A percentile compares a stretch with the other conserved stretches of the same genome.
Evolutionary conservation across 1,140 invertebrate genomes (phyloP).

Genomic region (Trichomalopsis sarcophagae): DNA sequence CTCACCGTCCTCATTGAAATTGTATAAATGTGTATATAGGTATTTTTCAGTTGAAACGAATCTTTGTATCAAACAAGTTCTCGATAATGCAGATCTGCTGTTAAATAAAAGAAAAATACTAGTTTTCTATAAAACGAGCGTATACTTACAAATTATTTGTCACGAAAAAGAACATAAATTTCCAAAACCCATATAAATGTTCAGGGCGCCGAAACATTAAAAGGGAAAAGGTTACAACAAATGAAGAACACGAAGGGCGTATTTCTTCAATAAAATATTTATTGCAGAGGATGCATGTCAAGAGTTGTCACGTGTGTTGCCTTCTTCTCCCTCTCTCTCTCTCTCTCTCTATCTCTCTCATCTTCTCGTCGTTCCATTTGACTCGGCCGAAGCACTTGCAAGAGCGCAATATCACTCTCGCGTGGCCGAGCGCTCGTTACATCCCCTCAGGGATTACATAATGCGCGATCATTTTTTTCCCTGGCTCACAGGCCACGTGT

Average conservation of each 20-base stretch:
- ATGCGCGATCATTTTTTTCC: not conserved
- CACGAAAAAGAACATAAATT: too few relatives aligned
- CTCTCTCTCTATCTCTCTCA: not conserved
- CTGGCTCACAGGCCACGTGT: not conserved
- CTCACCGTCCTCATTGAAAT: not conserved
- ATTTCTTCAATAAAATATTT: slow-evolving; percentile 45
- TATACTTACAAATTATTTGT: too few relatives aligned
- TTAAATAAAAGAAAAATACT: not conserved
- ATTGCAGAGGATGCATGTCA: slow-evolving; percentile 42
- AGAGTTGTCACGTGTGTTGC: not conserved
- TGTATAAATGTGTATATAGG: not conserved
- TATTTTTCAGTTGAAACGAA: not conserved
- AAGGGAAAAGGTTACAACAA: not conserved
- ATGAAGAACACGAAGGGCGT: not conserved
- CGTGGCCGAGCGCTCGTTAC: not conserved
- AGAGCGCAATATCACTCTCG: not conserved
- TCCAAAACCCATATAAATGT: too few relatives aligned
- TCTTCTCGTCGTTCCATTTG: not conserved
- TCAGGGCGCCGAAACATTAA: not conserved
- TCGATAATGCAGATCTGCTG: too few relatives aligned
- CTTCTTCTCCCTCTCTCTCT: not conserved
- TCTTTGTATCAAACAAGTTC: not conserved
- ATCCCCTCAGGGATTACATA: not conserved
- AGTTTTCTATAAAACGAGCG: not conserved
- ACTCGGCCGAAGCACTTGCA: not conserved